Evolutionary conservation across 2,888 invertebrate genomes (phyloP).

Genomic region (Cosmia trapezina): DNA sequence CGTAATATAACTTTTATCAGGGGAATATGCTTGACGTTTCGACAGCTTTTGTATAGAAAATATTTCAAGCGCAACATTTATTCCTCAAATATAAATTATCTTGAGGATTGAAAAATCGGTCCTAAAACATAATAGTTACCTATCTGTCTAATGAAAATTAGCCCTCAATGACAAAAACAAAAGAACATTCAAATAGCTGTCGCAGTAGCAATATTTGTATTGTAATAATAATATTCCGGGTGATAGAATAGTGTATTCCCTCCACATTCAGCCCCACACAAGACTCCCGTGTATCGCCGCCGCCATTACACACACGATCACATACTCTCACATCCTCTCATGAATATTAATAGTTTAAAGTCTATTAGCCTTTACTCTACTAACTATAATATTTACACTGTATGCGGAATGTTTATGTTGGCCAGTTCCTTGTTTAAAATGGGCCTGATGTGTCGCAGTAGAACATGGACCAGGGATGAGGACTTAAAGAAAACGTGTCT

Average conservation of each 20-base stretch:
- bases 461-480: slow-evolving; percentile 4
- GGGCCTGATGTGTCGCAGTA: neutral
- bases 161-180: neutral
- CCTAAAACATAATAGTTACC: too few species aligned
- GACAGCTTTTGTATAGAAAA: too few species aligned
- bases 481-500: neutral
- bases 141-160: too few species aligned
- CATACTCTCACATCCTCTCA: slow-evolving; percentile 42
- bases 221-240: neutral
- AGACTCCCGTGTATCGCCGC: slow-evolving; percentile 14
- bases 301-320: slow-evolving; percentile 49
- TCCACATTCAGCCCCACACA: neutral
- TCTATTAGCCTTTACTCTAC: slow-evolving; percentile 40
- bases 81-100: too few species aligned
- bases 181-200: neutral
- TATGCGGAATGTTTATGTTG: neutral
- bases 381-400: slow-evolving; percentile 26
- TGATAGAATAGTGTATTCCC: neutral
- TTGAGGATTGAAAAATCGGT: too few species aligned
- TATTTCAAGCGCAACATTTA: too few species aligned
- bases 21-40: too few species aligned
- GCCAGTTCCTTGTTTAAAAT: neutral
- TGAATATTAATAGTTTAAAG: slow-evolving; percentile 52
- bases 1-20: too few species aligned
- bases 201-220: neutral